A percentile compares a stretch with the other conserved stretches of the same genome.
Evolutionary conservation across 2,113 vertebrate species (phyloP).

Genomic region (Xerus inauris): DNA sequence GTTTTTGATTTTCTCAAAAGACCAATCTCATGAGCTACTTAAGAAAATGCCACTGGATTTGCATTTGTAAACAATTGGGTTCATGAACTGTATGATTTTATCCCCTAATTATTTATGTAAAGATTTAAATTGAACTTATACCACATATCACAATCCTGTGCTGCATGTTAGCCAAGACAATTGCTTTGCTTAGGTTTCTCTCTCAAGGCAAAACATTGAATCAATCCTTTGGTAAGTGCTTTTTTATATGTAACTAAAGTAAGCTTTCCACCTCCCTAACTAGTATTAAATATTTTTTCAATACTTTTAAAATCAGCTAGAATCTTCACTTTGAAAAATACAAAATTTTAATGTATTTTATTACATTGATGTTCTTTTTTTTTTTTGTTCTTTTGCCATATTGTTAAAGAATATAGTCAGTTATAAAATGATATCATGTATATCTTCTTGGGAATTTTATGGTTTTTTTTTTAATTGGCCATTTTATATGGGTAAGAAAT

Average conservation of each 20-base stretch:
- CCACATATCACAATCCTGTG: background rate
- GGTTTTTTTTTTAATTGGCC: background rate
- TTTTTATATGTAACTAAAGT: background rate
- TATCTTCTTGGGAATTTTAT: constrained; percentile 13
- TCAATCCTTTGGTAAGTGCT: background rate
- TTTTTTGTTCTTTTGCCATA: background rate
- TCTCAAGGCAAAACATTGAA: background rate
- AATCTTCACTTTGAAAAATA: constrained; percentile 5
- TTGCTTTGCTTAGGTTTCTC: background rate
- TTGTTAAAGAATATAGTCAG: constrained; percentile 7
- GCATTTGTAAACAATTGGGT: constrained; percentile 35
- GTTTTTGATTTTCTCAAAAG: constrained; percentile 67
- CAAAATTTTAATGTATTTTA: background rate
- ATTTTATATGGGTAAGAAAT: constrained; percentile 22
- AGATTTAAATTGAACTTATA: constrained; percentile 3
- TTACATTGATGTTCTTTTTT: background rate
- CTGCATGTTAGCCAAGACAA: background rate
- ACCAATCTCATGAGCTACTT: constrained; percentile 35
- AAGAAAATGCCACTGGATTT: constrained; percentile 45
- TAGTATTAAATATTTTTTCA: background rate
- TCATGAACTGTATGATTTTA: constrained; percentile 39
- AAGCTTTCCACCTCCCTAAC: background rate
- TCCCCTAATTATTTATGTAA: constrained; percentile 53
- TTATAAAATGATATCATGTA: background rate
- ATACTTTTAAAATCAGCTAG: background rate